Evolutionary conservation across 2,797 vertebrate species (phyloP).

Genomic region (Lutra lutra): DNA sequence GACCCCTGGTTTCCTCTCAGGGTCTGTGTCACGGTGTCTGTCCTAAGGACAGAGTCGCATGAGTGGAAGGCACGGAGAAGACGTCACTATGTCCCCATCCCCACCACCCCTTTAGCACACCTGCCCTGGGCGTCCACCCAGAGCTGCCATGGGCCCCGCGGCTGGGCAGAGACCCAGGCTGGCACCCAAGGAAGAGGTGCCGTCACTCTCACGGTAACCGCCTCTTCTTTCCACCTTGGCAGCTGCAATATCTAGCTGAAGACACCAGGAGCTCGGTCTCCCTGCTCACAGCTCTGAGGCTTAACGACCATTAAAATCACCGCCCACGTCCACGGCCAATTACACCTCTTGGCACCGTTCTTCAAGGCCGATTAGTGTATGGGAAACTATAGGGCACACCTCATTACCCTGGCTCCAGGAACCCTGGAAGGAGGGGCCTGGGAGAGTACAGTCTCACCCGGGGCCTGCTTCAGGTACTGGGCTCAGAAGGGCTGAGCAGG

Average conservation of each 20-base stretch:
- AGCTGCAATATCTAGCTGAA: background rate
- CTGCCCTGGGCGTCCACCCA: fast-evolving
- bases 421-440: background rate
- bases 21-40: fast-evolving
- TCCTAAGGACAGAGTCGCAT: fast-evolving
- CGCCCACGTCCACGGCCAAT: slow-evolving; percentile 15
- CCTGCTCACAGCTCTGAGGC: slow-evolving; percentile 47
- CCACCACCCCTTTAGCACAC: fast-evolving
- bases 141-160: background rate
- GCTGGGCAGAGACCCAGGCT: background rate
- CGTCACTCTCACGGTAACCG: background rate
- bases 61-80: fast-evolving
- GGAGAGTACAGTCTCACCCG: background rate
- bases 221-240: background rate
- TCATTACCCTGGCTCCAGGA: slow-evolving; percentile 40
- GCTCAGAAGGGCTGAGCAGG: background rate
- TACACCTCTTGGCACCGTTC: background rate
- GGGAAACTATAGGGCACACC: background rate
- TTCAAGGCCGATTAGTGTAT: slow-evolving; percentile 53
- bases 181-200: background rate
- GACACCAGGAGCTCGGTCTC: slow-evolving; percentile 2
- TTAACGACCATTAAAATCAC: slow-evolving; percentile 7
- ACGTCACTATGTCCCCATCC: fast-evolving
- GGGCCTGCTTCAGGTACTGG: background rate
- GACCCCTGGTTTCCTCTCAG: background rate